A percentile compares a stretch with the other conserved stretches of the same genome.
These are phyloP conservation scores for Chinchilla lanigera DNA, from an alignment of 2,113 vertebrate genomes.

Conservation along the genomic window DNA sequence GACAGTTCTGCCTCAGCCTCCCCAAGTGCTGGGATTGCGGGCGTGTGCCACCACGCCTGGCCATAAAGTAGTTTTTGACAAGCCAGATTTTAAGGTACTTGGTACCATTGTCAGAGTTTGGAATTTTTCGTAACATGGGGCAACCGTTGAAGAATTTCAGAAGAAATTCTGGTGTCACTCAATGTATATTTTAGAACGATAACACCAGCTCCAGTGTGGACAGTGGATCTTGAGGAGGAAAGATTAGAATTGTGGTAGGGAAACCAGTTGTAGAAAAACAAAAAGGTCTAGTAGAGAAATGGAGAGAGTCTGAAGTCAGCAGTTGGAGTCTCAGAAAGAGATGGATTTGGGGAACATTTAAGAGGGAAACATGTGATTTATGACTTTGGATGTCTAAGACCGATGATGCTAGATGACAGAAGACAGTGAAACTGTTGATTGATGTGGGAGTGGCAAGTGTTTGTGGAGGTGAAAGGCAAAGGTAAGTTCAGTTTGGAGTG, in stretches of 20 bases:
- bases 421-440: neutral
- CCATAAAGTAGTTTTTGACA: neutral
- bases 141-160: neutral
- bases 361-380: neutral
- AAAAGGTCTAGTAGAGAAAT: neutral
- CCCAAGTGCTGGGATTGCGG: neutral
- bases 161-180: neutral
- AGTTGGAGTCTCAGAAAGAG: neutral
- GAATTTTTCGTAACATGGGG: neutral
- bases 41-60: neutral
- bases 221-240: neutral
- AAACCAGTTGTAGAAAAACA: neutral
- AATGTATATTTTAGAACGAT: slow-evolving; percentile 40
- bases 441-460: neutral
- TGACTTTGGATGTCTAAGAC: neutral
- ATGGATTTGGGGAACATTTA: neutral
- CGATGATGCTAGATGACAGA: neutral
- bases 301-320: neutral
- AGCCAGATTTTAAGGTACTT: neutral
- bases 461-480: neutral
- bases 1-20: neutral
- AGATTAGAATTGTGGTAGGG: neutral
- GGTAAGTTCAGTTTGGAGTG: neutral
- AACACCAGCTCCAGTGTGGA: neutral
- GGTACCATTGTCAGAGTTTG: neutral